phyloP scores from a whole-genome alignment of 2,797 vertebrate genomes.

The Serranus cabrilla region DNA sequence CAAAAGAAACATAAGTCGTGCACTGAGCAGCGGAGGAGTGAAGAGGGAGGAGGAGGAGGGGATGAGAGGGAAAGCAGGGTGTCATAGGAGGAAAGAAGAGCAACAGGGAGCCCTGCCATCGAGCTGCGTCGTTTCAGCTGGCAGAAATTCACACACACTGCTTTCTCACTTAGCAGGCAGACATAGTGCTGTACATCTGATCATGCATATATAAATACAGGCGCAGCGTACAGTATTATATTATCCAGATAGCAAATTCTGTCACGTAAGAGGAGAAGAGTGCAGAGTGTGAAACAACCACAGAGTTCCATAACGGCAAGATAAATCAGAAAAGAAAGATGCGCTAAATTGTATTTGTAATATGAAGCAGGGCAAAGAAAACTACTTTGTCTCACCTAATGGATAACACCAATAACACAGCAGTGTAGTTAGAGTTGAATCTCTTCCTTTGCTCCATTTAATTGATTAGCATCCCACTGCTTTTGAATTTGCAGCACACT shows the following conservation, averaged over 20 bases:
- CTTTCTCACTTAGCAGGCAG: conserved; percentile 45
- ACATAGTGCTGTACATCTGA: conserved; percentile 60
- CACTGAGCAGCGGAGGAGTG: conserved; percentile 32
- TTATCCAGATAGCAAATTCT: conserved; percentile 46
- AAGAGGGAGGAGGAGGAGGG: conserved; percentile 17
- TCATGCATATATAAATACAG: conserved; percentile 39
- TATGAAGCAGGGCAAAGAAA: neutral
- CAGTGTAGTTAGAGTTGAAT: conserved; percentile 1
- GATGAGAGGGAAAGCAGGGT: conserved; percentile 43
- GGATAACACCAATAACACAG: neutral
- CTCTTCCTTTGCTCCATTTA: conserved; percentile 33
- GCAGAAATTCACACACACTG: conserved; percentile 44
- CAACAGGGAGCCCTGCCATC: conserved; percentile 53
- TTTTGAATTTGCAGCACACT: conserved; percentile 52
- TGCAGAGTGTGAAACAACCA: conserved; percentile 13
- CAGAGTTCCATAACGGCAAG: conserved; percentile 11
- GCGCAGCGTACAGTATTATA: conserved; percentile 13
- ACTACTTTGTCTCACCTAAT: neutral
- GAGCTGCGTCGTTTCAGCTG: conserved; percentile 42
- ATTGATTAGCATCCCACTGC: conserved; percentile 41
- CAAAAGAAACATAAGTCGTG: conserved; percentile 50
- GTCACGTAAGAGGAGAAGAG: conserved; percentile 29
- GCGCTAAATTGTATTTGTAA: conserved; percentile 13
- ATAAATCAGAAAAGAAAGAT: conserved; percentile 30
- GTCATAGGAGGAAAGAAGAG: conserved; percentile 50